These are phyloP conservation scores for Eutrigla gurnardus DNA, from an alignment of 2,797 vertebrate species.

Conservation along the genomic window DNA sequence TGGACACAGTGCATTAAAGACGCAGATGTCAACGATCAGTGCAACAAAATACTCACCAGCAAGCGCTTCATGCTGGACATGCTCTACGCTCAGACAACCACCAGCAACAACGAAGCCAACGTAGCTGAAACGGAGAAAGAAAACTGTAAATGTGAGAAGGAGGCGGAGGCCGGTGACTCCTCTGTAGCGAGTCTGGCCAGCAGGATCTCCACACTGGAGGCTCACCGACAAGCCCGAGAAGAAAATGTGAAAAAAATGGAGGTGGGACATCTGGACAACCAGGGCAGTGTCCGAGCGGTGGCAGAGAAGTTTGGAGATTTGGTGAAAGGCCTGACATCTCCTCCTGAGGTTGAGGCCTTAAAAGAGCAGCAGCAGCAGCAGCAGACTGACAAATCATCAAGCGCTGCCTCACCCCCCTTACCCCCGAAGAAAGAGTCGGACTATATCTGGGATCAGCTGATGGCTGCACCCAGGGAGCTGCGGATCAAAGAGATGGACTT, in stretches of 20 bases:
- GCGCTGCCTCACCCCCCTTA: constrained; percentile 36
- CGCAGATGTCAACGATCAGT: constrained; percentile 88
- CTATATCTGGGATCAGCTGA: constrained; percentile 98
- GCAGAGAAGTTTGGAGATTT: constrained; percentile 93
- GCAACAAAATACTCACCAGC: constrained; percentile 92
- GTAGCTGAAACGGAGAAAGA: constrained; percentile 82
- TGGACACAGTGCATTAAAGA: constrained; percentile 88
- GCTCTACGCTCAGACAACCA: constrained; percentile 92
- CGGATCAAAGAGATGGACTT: constrained; percentile 99
- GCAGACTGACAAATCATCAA: constrained; percentile 76
- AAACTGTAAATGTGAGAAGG: constrained; percentile 81
- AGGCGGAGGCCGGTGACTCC: constrained; percentile 80
- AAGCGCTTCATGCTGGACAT: constrained; percentile 98
- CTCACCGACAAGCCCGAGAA: constrained; percentile 88
- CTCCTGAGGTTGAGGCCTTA: constrained; percentile 81
- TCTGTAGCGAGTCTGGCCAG: constrained; percentile 88
- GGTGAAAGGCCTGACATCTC: constrained; percentile 82
- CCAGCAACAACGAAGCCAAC: constrained; percentile 79
- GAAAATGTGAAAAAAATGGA: constrained; percentile 90
- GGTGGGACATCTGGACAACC: constrained; percentile 90
- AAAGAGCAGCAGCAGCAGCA: constrained; percentile 79
- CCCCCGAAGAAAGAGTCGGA: constrained; percentile 95
- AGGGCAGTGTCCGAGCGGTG: constrained; percentile 91
- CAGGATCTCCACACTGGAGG: constrained; percentile 93
- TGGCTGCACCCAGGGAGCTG: constrained; percentile 93